Conservation (phyloP, 2,888 invertebrate genomes). For the Drosophila paramelanica region DNA sequence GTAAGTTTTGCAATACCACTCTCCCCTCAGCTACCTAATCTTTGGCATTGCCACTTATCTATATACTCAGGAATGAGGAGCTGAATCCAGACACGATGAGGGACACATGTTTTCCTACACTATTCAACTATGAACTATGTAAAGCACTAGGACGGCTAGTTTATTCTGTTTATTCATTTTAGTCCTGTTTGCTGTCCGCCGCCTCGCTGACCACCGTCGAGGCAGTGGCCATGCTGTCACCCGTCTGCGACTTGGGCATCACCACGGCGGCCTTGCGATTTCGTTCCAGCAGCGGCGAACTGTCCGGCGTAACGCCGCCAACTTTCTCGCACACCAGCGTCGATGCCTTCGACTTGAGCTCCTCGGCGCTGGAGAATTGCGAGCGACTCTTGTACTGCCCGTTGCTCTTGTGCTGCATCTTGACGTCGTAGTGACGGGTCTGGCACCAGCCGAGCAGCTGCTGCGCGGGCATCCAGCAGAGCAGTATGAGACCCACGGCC, state of each 20-base stretch:
- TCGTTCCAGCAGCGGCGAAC: slow-evolving; percentile 75
- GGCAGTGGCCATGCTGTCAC: slow-evolving; percentile 63
- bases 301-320: slow-evolving; percentile 58
- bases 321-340: slow-evolving; percentile 55
- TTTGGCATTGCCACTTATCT: slow-evolving; percentile 66
- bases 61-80: slow-evolving; percentile 13
- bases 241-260: slow-evolving; percentile 67
- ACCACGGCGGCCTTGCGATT: slow-evolving; percentile 25
- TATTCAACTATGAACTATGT: slow-evolving; percentile 62
- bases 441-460: slow-evolving; percentile 56
- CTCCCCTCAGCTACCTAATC: slow-evolving; percentile 43
- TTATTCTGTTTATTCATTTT: slow-evolving; percentile 11
- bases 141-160: slow-evolving; percentile 73
- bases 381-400: slow-evolving; percentile 66
- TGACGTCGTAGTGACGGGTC: slow-evolving; percentile 60
- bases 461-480: slow-evolving; percentile 82
- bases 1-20: slow-evolving; percentile 14
- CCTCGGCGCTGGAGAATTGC: slow-evolving; percentile 58
- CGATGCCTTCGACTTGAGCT: slow-evolving; percentile 67
- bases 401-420: slow-evolving; percentile 60
- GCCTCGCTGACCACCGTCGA: slow-evolving; percentile 54
- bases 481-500: slow-evolving; percentile 84
- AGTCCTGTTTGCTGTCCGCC: slow-evolving; percentile 43
- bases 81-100: slow-evolving; percentile 26
- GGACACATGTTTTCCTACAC: slow-evolving; percentile 35